Evolutionary conservation across 2,113 vertebrate genomes (phyloP), one percentile per base, ranked within the genome.

Genomic region (Stercorarius parasiticus): DNA sequence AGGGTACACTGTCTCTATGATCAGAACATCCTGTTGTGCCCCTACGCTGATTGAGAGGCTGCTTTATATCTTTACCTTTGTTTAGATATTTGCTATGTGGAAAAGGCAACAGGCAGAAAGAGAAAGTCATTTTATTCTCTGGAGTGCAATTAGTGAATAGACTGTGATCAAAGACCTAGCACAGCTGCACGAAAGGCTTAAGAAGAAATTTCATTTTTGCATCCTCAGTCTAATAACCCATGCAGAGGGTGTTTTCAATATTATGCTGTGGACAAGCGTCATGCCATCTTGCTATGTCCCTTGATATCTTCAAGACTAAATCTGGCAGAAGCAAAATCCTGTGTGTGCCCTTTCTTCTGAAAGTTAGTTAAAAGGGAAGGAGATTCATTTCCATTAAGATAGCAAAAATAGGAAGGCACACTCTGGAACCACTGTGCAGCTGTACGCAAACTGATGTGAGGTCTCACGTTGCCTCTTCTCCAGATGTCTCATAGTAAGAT

Each of bases 381-480:
- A 79, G 17, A 36, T 66, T 64, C 62, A 14, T 86, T 88, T 82
- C 65, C n/a, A 17, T 69, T 62, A 55, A 55, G 40, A 49, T 6
- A 62, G 40, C n/a, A 50, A 62, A 69, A 71, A 34, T 4, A 47
- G 30, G 22, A 74, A 47, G 18, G 11, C n/a, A 14, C 27, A 27
- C 42, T 80, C 30, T 90, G 23, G 38, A 71, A 34, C 27, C n/a
- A 23, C 25, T 59, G 2, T 84, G 69, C 40, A 59, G n/a, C 67
- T 74, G 29, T 59, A 17, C 10, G 8, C 43, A 79, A 43, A 72
- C 12, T 0, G 0, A 4, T 64, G 20, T 53, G 43, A 74, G 29
- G 10, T 56, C 36, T 79, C 50, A 66, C 16, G 22, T 30, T 56
- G 43, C 29, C n/a, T 85, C 32, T 55, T 77, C 49, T 82, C 42